Evolutionary conservation across 2,113 vertebrate species (phyloP).

Genomic region (Tragelaphus strepsiceros): DNA sequence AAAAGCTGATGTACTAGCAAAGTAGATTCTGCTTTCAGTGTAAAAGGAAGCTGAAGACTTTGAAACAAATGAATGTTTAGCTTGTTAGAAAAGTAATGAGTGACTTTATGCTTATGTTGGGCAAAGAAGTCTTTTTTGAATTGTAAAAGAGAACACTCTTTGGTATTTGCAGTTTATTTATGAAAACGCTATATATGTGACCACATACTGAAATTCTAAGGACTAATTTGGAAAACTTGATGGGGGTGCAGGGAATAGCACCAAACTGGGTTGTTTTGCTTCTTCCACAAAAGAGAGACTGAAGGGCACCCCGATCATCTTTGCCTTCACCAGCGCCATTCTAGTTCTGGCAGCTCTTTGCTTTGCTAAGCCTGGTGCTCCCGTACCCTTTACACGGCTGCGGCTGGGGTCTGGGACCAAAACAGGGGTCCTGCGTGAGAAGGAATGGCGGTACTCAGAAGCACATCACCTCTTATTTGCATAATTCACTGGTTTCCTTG

Average conservation of each 20-base stretch:
- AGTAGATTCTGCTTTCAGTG: not conserved
- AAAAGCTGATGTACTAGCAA: not conserved
- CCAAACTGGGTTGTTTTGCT: not conserved
- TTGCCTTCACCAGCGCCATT: constrained; percentile 66
- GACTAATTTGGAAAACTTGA: not conserved
- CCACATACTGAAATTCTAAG: not conserved
- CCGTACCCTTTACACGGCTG: not conserved
- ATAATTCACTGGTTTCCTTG: not conserved
- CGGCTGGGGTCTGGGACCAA: not conserved
- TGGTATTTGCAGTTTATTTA: not conserved
- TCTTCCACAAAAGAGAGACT: not conserved
- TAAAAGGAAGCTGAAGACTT: not conserved
- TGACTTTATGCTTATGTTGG: not conserved
- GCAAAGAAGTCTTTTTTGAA: not conserved
- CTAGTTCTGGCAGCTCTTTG: constrained; percentile 76
- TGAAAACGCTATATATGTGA: not conserved
- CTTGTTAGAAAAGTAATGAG: not conserved
- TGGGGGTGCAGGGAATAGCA: not conserved
- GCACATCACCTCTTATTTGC: not conserved
- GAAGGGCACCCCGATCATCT: not conserved
- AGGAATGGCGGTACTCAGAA: not conserved
- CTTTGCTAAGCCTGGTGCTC: not conserved
- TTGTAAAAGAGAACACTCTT: not conserved
- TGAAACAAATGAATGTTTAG: not conserved
- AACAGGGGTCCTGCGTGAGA: not conserved